A percentile compares a stretch with the other conserved stretches of the same genome.
Conservation (phyloP, 53 echinoderm and acorn worm species). For the Henricia sp. region DNA sequence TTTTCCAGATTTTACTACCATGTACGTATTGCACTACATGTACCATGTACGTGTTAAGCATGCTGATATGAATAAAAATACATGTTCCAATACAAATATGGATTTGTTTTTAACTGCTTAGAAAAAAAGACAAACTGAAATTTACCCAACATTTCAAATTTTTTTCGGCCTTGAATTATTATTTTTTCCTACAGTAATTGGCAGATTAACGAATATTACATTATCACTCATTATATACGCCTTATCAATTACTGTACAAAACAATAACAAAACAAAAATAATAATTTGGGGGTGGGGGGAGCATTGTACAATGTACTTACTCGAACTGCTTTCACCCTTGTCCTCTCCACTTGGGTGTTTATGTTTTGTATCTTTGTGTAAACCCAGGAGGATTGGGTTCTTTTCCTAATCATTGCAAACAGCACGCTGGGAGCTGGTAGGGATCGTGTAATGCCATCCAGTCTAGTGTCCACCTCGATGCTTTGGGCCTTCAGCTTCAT, state of each 20-base stretch:
- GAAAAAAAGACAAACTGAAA: no score
- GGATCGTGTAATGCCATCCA: conserved; percentile 13
- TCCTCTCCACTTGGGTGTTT: neutral
- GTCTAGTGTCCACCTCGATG: conserved; percentile 23
- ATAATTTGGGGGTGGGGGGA: neutral
- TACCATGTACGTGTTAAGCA: no score
- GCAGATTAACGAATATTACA: no score
- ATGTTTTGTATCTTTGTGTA: neutral
- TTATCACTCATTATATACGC: neutral
- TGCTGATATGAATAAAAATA: no score
- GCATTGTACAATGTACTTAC: neutral
- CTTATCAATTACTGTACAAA: neutral
- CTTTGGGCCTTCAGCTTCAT: conserved; percentile 36
- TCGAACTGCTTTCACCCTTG: neutral
- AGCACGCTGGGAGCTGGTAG: conserved; percentile 10
- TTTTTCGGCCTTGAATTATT: no score
- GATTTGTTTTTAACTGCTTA: no score
- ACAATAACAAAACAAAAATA: neutral
- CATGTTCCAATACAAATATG: no score
- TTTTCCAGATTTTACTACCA: no score
- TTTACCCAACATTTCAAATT: no score
- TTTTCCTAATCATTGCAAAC: neutral
- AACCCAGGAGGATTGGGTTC: neutral
- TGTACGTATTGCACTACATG: no score
- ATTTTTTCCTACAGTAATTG: no score